Evolutionary conservation across 2,113 vertebrate species (phyloP).

Genomic region (Ptilonorhynchus violaceus): DNA sequence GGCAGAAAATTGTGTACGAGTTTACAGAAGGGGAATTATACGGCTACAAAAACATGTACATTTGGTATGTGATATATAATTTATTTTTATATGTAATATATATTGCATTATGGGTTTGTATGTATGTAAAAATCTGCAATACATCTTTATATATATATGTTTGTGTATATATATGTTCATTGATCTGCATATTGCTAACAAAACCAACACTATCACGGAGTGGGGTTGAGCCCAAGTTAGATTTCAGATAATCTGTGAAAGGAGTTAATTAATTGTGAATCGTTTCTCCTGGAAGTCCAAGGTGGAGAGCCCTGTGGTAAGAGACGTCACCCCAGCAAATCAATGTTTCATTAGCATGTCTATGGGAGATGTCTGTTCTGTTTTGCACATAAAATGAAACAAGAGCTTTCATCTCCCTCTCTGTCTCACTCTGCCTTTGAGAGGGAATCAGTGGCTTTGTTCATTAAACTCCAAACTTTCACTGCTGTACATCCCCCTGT

Average conservation of each 20-base stretch:
- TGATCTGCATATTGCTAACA: not conserved
- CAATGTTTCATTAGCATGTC: slow-evolving; percentile 88
- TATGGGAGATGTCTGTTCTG: slow-evolving; percentile 82
- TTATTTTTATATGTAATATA: not conserved
- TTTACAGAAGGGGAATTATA: not conserved
- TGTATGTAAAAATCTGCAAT: not conserved
- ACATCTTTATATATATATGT: not conserved
- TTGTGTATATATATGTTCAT: not conserved
- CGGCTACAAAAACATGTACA: not conserved
- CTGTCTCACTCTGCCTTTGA: slow-evolving; percentile 31
- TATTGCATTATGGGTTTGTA: not conserved
- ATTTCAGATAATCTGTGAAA: slow-evolving; percentile 41
- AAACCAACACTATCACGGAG: not conserved
- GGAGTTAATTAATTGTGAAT: slow-evolving; percentile 64
- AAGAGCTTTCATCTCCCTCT: slow-evolving; percentile 54
- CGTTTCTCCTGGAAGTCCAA: slow-evolving; percentile 41
- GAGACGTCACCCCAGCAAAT: slow-evolving; percentile 66
- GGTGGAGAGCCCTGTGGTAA: slow-evolving; percentile 52
- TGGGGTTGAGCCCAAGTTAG: not conserved
- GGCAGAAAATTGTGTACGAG: not conserved
- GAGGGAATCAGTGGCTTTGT: slow-evolving; percentile 40
- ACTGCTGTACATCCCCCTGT: not conserved
- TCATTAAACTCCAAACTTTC: slow-evolving; percentile 45
- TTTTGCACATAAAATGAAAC: slow-evolving; percentile 82
- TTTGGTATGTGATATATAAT: not conserved